phyloP scores from a whole-genome alignment of 53 echinoderm and acorn worm species.

The Patiria pectinifera region DNA sequence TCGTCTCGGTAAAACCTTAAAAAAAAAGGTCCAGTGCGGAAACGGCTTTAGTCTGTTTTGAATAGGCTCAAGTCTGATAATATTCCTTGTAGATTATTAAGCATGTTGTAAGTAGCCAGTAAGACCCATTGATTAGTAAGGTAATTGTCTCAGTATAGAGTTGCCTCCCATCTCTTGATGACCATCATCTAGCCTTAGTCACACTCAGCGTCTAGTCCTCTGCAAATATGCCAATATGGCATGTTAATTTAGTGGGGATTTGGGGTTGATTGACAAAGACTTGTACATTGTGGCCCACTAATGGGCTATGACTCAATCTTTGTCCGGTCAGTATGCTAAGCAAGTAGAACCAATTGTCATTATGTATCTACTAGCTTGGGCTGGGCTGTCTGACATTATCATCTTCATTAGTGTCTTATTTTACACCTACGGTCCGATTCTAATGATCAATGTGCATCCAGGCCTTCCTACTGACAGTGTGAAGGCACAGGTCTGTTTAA shows the following conservation, averaged over 20 bases:
- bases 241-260: slow-evolving; percentile 40
- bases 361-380: background rate
- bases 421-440: background rate
- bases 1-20: too few species aligned
- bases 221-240: slow-evolving; percentile 48
- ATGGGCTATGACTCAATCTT: slow-evolving; percentile 54
- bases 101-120: background rate
- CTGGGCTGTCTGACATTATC: background rate
- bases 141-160: background rate
- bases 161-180: background rate
- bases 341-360: background rate
- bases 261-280: slow-evolving; percentile 37
- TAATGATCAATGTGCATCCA: slow-evolving; percentile 1
- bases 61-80: too few species aligned
- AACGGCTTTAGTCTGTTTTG: too few species aligned
- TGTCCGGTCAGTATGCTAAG: slow-evolving; percentile 34
- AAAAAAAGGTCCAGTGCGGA: too few species aligned
- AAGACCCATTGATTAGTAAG: slow-evolving; percentile 9
- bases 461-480: background rate
- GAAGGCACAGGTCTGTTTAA: background rate
- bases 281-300: slow-evolving; percentile 13
- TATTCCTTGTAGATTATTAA: background rate
- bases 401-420: slow-evolving; percentile 14
- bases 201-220: background rate
- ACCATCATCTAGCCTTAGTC: background rate